A percentile compares a stretch with the other conserved stretches of the same genome.
These are phyloP conservation scores for Oophaga pumilio DNA, from an alignment of 2,113 vertebrate genomes.

Conservation along the genomic window DNA sequence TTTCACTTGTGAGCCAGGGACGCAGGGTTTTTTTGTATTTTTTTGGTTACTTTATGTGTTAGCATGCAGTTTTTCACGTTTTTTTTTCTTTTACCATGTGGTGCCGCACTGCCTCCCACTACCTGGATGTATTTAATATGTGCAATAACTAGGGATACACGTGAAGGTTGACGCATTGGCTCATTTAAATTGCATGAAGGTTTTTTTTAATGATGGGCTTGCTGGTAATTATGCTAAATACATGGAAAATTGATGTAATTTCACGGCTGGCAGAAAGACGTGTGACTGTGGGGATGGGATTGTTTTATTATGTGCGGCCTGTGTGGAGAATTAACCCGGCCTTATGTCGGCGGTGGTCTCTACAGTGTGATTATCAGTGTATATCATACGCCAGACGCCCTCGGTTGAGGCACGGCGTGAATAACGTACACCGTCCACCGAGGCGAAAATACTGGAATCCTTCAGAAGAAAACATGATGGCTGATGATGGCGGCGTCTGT, in stretches of 20 bases:
- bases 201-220: background rate
- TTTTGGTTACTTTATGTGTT: background rate
- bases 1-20: background rate
- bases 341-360: background rate
- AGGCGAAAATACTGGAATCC: too few relatives aligned
- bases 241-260: background rate
- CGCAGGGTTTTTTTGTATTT: background rate
- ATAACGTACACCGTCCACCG: too few relatives aligned
- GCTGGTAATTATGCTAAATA: slow-evolving; percentile 6
- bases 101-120: background rate
- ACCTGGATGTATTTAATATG: background rate
- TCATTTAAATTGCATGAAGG: background rate
- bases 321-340: background rate
- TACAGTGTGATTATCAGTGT: background rate
- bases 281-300: background rate
- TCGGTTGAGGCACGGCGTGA: background rate
- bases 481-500: too few relatives aligned
- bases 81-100: background rate
- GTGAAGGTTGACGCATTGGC: background rate
- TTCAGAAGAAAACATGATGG: too few relatives aligned
- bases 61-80: background rate
- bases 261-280: background rate
- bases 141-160: too few relatives aligned
- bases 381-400: background rate
- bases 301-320: background rate